Percentiles rank a stretch among this genome's conserved stretches.
These are phyloP conservation scores for Corythucha ciliata DNA, from an alignment of 2,888 invertebrate species.

Conservation along the genomic window DNA sequence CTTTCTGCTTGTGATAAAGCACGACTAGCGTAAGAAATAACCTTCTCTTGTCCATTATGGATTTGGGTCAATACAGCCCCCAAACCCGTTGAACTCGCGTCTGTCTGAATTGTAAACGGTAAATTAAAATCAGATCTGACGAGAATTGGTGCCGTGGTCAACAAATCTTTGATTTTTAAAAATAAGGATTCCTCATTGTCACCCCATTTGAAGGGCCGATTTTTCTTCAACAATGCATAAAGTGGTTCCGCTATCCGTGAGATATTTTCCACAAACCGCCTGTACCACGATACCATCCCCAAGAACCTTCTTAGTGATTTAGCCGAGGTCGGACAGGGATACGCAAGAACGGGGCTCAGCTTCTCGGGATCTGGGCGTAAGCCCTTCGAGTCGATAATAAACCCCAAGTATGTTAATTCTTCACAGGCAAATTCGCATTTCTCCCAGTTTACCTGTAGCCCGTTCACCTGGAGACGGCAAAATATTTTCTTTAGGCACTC, in stretches of 20 bases:
- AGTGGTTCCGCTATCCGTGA: constrained; percentile 30
- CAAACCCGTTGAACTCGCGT: constrained; percentile 26
- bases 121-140: constrained; percentile 25
- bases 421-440: constrained; percentile 9
- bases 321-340: constrained; percentile 14
- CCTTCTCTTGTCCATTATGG: constrained; percentile 28
- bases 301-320: constrained; percentile 16
- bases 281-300: constrained; percentile 29
- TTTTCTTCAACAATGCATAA: constrained; percentile 29
- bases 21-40: constrained; percentile 33
- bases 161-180: not conserved
- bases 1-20: constrained; percentile 28
- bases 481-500: constrained; percentile 3
- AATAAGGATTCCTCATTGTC: constrained; percentile 16
- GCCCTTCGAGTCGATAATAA: constrained; percentile 5
- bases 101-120: constrained; percentile 24
- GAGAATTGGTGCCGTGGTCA: constrained; percentile 25
- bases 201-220: constrained; percentile 17
- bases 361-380: constrained; percentile 19
- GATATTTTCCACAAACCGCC: constrained; percentile 34
- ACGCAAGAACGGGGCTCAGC: constrained; percentile 5
- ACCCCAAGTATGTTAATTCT: constrained; percentile 17
- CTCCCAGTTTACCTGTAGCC: constrained; percentile 4
- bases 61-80: constrained; percentile 31
- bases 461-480: not conserved